phyloP scores from a whole-genome alignment of 2,113 vertebrate species.

The Indicator indicator region DNA sequence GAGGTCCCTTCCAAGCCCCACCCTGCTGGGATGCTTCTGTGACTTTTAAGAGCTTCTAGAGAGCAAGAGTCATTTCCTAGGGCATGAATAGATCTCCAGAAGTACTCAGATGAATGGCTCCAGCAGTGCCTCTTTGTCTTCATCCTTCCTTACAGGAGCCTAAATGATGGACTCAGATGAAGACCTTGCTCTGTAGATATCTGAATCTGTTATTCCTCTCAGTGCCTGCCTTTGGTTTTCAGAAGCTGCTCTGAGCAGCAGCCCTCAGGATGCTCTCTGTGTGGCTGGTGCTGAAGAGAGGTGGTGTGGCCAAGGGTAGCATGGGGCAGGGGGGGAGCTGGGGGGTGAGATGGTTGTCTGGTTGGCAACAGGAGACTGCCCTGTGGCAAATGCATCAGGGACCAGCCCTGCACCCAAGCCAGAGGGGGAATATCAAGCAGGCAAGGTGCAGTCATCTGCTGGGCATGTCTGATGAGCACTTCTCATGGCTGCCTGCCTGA shows the following conservation, averaged over 20 bases:
- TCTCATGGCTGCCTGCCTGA: background rate
- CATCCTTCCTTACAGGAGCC: background rate
- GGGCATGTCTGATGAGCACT: background rate
- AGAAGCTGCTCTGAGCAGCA: background rate
- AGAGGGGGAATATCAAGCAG: background rate
- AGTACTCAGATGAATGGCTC: background rate
- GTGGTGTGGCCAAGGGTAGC: background rate
- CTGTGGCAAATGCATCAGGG: accelerated
- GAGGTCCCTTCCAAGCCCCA: no score
- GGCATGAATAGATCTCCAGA: background rate
- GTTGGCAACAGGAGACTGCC: background rate
- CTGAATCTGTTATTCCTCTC: background rate
- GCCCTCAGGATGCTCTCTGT: accelerated
- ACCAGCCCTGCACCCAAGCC: background rate
- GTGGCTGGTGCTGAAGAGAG: background rate
- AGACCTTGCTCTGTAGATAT: background rate
- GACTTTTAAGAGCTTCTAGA: background rate
- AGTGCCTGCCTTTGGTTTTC: background rate
- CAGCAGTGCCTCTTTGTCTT: background rate
- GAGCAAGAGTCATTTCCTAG: background rate
- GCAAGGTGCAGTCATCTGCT: background rate
- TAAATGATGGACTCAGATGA: background rate
- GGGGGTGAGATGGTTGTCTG: background rate
- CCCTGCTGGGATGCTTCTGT: no score
- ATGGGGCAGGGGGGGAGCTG: background rate